Evolutionary conservation across 1,140 invertebrate genomes (phyloP), one percentile per base, ranked within the genome.

Genomic region (Tetramorium simillimum): DNA sequence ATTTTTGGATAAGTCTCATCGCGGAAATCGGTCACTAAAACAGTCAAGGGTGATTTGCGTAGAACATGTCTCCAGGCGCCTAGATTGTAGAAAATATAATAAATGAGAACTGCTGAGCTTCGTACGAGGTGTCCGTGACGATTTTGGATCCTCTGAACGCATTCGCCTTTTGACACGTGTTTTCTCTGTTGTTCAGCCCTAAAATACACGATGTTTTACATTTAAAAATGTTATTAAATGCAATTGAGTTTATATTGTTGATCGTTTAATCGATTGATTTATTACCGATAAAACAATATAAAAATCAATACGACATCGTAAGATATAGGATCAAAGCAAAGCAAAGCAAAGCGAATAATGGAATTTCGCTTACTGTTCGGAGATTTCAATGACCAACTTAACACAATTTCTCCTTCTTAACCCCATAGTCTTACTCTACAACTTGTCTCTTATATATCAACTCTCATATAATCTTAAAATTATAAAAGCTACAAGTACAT

Each of bases 331-430:
- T 24, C 49, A n/a, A 49, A 46, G 7, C 7, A n/a, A 43, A 24
- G 9, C 9, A 16, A 28, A 24, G n/a, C 14, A 37, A 4, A 37
- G n/a, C 6, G 16, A 37, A 63, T 49, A 49, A 18, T 75, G 21
- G 2, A 82, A 82, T 49, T 73, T 21, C 46, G 1, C 28, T 43
- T 63, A 62, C 60, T 87, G 2, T 63, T 53, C 75, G 63, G 88
- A 82, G 88, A 90, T 60, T 90, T 90, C 89, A 90, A 89, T 33
- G 85, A 87, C 63, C 21, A 70, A 51, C 24, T 58, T 60, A 67
- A 87, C 60, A 67, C 53, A 67, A 85, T 63, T 33, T 76, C 21
- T 43, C n/a, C n/a, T n/a, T n/a, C n/a, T n/a, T 82, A 62, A 73
- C 21, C 12, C 12, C 10, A 37, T 53, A 51, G 6, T 51, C 9